These are phyloP conservation scores for Halichondria panicea DNA, from an alignment of 37 sponge, comb jelly and placozoan species.

Conservation along the genomic window DNA sequence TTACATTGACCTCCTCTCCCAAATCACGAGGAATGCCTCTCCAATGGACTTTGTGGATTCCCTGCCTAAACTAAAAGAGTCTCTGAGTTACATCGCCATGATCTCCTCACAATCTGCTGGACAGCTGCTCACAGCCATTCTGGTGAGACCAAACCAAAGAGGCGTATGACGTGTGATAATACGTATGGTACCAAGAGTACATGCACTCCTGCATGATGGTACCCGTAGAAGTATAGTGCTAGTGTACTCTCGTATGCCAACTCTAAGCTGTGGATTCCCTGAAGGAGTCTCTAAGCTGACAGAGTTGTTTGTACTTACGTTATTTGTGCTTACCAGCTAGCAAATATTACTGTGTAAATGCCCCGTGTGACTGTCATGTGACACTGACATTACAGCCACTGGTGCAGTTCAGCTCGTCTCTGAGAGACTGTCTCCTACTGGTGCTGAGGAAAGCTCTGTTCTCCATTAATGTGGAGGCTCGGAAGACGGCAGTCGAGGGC, in stretches of 20 bases:
- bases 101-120: constrained; percentile 53
- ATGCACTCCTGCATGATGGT: no score
- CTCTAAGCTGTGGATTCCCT: no score
- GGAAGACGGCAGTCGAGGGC: constrained; percentile 70
- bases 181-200: no score
- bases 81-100: constrained; percentile 43
- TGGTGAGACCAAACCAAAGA: constrained; percentile 24
- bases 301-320: no score
- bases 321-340: no score
- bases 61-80: constrained; percentile 55
- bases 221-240: no score
- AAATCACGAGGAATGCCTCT: constrained; percentile 7
- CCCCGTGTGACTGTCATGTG: no score
- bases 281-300: no score
- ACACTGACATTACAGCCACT: constrained; percentile 63
- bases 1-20: constrained; percentile 53
- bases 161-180: no score
- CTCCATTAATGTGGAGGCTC: constrained; percentile 58
- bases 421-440: constrained; percentile 72
- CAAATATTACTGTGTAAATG: no score
- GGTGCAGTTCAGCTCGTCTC: constrained; percentile 42
- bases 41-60: constrained; percentile 36
- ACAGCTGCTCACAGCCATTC: constrained; percentile 46
- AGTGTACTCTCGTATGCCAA: no score
- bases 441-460: constrained; percentile 75